These are phyloP conservation scores for Cryptoleucopteryx plumbea DNA, from an alignment of 2,113 vertebrate genomes.

Conservation along the genomic window DNA sequence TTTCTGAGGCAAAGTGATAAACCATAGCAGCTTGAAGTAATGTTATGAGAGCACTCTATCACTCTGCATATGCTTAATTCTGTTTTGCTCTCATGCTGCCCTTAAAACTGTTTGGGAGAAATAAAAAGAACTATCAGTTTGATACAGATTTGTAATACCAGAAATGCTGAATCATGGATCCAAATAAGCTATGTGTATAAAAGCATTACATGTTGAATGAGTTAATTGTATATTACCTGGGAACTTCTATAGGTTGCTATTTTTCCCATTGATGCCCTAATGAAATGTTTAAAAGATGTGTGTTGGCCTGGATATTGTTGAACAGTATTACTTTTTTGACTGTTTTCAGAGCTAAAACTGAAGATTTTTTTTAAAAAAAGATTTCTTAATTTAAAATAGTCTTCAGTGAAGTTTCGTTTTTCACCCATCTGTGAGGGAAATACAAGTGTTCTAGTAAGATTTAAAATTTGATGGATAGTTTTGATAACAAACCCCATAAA, in stretches of 20 bases:
- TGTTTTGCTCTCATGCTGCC: neutral
- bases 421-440: neutral
- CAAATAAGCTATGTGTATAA: neutral
- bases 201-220: neutral
- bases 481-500: neutral
- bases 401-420: neutral
- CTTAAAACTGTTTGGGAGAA: neutral
- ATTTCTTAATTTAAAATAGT: neutral
- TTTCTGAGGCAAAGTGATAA: conserved; percentile 40
- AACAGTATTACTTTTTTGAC: neutral
- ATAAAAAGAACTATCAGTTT: neutral
- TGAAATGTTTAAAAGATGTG: neutral
- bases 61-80: neutral
- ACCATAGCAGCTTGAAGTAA: neutral
- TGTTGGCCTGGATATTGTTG: neutral
- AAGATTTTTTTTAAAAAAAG: neutral
- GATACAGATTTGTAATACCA: neutral
- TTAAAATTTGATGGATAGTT: neutral
- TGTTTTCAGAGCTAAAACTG: neutral
- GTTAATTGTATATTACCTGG: neutral
- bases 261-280: neutral
- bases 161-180: neutral
- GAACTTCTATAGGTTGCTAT: neutral
- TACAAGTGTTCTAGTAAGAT: neutral
- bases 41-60: neutral